Conservation (phyloP, 2,888 invertebrate species). For the Lochmaea crataegi region DNA sequence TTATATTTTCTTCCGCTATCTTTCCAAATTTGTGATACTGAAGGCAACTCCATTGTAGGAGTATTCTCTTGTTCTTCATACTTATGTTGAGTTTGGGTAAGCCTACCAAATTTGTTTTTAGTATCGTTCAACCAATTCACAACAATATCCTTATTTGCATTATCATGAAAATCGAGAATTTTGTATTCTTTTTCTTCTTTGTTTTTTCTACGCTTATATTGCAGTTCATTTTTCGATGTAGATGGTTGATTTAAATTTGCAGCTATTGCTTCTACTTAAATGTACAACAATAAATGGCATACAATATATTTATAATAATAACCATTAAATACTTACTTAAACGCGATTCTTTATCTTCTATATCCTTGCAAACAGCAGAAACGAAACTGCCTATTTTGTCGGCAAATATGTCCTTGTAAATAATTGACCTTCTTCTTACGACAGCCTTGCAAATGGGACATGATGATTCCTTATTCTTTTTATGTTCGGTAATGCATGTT, state of each 20-base stretch:
- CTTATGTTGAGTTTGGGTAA: conserved; percentile 47
- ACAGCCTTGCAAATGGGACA: conserved; percentile 41
- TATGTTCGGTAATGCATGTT: conserved; percentile 31
- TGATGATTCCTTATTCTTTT: conserved; percentile 23
- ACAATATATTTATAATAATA: neutral
- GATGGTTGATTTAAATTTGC: conserved; percentile 11
- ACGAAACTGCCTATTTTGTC: conserved; percentile 34
- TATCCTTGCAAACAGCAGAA: conserved; percentile 24
- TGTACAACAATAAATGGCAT: neutral
- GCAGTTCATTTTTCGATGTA: neutral
- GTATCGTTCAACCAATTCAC: conserved; percentile 54
- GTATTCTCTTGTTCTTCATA: conserved; percentile 7
- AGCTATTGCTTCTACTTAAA: conserved; percentile 11
- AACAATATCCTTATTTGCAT: conserved; percentile 43
- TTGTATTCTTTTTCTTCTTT: conserved; percentile 33
- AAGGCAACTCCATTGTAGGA: conserved; percentile 25
- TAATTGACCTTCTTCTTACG: conserved; percentile 30
- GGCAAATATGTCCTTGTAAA: conserved; percentile 37
- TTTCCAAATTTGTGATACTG: conserved; percentile 33
- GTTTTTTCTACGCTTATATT: conserved; percentile 8
- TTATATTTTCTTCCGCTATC: conserved; percentile 5
- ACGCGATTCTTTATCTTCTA: conserved; percentile 15
- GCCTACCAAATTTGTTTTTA: conserved; percentile 52
- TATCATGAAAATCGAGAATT: conserved; percentile 47
- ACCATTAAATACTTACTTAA: conserved; percentile 15